Evolutionary conservation across 2,888 invertebrate genomes (phyloP), one percentile per base, ranked within the genome.

Genomic region (Periphyllus acericola): DNA sequence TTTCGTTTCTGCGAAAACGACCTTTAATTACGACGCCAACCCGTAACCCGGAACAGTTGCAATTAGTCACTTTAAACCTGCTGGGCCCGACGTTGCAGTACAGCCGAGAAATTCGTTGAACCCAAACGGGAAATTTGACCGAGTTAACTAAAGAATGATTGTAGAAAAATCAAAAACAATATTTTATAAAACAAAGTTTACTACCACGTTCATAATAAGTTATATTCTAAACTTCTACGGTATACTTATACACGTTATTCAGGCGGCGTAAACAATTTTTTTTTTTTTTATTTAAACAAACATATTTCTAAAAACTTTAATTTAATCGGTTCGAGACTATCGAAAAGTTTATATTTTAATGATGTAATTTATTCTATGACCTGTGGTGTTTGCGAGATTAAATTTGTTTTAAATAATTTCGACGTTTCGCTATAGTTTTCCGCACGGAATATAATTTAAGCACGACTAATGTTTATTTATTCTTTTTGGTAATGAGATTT

Each of bases 21-120:
- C 86, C 86, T 87, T 87, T 80, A 87, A 87, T 87, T 87, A 87
- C 86, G 55, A 71, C 72, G 80, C 79, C 71, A 25, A 87, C 80
- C 74, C 86, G 86, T 74, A 80, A 74, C 80, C 86, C 80, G 80
- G 79, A 87, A 87, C 86, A 80, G 29, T 87, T 74, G 86, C 86
- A 87, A 87, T 87, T 87, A 87, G 86, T 87, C 80, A 87, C 86
- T 80, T 80, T 72, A 74, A 80, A 87, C 80, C 86, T 87, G 71
- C 86, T 72, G 86, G 80, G 40, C 52, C 71, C 79, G 55, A 79
- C 79, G 71, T 86, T 36, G 19, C n/a, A n/a, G n/a, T 66, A 68
- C 25, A n/a, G 46, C 78, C n/a, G 66, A 52, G 68, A 85, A 78
- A 79, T 86, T 71, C 79, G 85, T 78, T 46, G 75, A 76, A 66